Percentiles rank a stretch among this genome's conserved stretches.
phyloP scores from a whole-genome alignment of 2,888 invertebrate species.

The Spodoptera exigua region DNA sequence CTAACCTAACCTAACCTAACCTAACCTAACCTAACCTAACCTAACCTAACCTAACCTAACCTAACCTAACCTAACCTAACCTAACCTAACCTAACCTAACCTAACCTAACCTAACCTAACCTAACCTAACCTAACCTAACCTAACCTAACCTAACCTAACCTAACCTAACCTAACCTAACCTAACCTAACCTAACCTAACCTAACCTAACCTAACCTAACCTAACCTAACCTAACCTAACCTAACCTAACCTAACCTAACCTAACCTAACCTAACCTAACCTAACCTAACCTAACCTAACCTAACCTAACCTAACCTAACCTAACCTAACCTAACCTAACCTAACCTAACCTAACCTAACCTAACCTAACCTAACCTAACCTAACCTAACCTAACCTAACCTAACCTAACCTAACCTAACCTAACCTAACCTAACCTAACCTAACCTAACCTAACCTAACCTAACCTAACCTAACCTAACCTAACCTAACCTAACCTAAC shows the following conservation, averaged over 20 bases:
- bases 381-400: constrained; percentile 40
- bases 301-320: constrained; percentile 43
- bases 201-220: constrained; percentile 49
- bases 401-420: constrained; percentile 32
- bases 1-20: constrained; percentile 24
- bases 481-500: constrained; percentile 17
- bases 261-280: constrained; percentile 10
- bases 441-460: constrained; percentile 49
- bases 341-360: constrained; percentile 51
- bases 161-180: constrained; percentile 11
- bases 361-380: constrained; percentile 38
- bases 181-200: constrained; percentile 37
- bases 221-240: constrained; percentile 18
- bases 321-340: constrained; percentile 52
- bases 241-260: constrained; percentile 13
- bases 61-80: constrained; percentile 36
- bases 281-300: constrained; percentile 30
- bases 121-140: constrained; percentile 16
- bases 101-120: constrained; percentile 21
- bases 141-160: constrained; percentile 26
- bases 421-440: constrained; percentile 42
- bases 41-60: no score
- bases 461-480: constrained; percentile 47
- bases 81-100: constrained; percentile 23
- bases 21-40: constrained; percentile 34